Base-by-base conservation (phyloP, 2,113 vertebrate species). In the Gorsachius goisagi region DNA sequence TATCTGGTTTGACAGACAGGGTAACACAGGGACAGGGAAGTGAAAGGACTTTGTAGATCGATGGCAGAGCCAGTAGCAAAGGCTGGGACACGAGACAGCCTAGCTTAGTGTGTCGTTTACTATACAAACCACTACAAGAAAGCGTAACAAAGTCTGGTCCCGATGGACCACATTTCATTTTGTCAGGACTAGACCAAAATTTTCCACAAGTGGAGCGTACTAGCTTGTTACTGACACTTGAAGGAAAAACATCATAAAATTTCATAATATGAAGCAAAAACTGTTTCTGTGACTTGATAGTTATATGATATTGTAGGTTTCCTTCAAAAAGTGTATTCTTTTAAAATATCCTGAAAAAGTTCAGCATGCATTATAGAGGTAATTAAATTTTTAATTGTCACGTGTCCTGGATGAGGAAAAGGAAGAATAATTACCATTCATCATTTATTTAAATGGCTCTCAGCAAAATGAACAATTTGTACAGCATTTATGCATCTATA, bases 331-430 rank as follows among this genome's bases (percentile, higher is more conserved):
- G 15, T 18, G 13, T 32, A 11, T 67, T 80, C 27, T 64, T 88
- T 76, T 68, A 6, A 75, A 87, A 90, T 44, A 79, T 49, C 30
- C 35, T 71, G 32, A 71, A 88, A 78, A 58, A 59, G 20, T 87
- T 82, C 32, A 45, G n/a, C 66, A 35, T 27, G 35, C 33, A 41
- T 71, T 92, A 78, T 2, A 87, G 12, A 93, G 20, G 50, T 69
- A 92, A 92, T 90, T 91, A 93, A 56, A 30, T 41, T 89, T 92
- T 89, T 91, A 92, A 84, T 87, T 92, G 49, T 56, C 26, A 16
- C 12, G 30, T 71, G 37, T 83, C 56, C 66, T 53, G 23, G 32
- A 69, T 55, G 26, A 93, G 56, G 45, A 67, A 92, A 89, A 92
- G 49, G 53, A 93, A 78, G 22, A 86, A 75, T n/a, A 8, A 84